These are phyloP conservation scores for Hoplias malabaricus DNA, from an alignment of 2,113 vertebrate species.

Conservation along the genomic window DNA sequence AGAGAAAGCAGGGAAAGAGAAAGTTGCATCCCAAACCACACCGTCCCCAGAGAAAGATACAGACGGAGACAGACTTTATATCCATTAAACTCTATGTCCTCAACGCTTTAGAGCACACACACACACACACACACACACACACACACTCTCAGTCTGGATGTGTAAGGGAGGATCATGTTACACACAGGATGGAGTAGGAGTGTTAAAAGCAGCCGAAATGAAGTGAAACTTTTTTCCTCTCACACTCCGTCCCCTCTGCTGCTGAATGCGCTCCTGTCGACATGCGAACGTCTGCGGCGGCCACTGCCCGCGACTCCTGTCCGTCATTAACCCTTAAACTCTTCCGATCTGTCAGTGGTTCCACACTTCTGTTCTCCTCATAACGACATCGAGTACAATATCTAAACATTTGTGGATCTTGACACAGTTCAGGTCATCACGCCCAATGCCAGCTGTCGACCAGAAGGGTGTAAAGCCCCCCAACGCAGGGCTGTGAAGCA, in stretches of 20 bases:
- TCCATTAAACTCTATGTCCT: conserved; percentile 64
- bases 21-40: conserved; percentile 50
- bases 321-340: too few species aligned
- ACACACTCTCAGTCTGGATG: conserved; percentile 43
- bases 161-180: conserved; percentile 56
- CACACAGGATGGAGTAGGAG: conserved; percentile 42
- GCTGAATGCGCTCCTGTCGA: conserved; percentile 10
- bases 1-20: conserved; percentile 40
- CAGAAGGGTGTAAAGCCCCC: too few species aligned
- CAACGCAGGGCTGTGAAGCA: too few species aligned
- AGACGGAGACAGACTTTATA: conserved; percentile 64
- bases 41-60: conserved; percentile 55
- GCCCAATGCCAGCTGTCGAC: too few species aligned
- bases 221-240: conserved; percentile 27
- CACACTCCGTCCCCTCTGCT: conserved; percentile 13
- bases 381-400: too few species aligned
- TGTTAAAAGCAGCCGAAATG: conserved; percentile 32
- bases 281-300: conserved; percentile 17
- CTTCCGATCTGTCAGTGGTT: too few species aligned
- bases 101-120: conserved; percentile 39
- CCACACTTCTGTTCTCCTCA: too few species aligned
- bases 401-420: too few species aligned
- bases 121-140: conserved; percentile 23
- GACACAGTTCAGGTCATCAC: too few species aligned
- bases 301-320: too few species aligned